Evolutionary conservation across 2,888 invertebrate genomes (phyloP), one percentile per base, ranked within the genome.

Genomic region (Harpalus rufipes): DNA sequence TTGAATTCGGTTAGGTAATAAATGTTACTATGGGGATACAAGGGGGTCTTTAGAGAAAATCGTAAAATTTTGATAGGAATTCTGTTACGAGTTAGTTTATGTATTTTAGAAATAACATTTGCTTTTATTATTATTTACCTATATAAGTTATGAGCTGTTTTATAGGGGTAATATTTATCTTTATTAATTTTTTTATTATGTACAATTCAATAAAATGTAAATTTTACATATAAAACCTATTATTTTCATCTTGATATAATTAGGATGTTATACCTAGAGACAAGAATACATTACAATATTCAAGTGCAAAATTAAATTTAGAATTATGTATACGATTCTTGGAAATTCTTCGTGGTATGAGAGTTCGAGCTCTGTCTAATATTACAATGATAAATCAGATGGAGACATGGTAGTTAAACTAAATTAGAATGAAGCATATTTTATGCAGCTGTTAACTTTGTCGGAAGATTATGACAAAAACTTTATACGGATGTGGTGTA

Each of bases 371-470:
- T 32, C 10, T 39, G 14, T 39, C 68, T 68, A 25, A 63, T 63
- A 68, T 68, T 32, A 68, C 63, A 68, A 68, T 32, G 32, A 68
- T 68, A 68, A 25, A 68, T 68, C 32, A 68, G 68, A 68, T 68
- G 39, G 68, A 39, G 68, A 68, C 68, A 68, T 68, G 25, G 25
- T 68, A 68, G 68, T 68, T 39, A 39, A 68, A 14, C 68, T 39
- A 68, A 39, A 68, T 68, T 68, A 63, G 21, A 63, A 63, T 68
- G 39, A 39, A 68, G n/a, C 68, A 68, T 68, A 39, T 68, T 68
- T 68, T 32, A 68, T 32, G 68, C 68, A 68, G 68, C 68, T 68
- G 68, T 68, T 63, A 63, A 68, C 39, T 68, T 68, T 68, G 68
- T 68, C 68, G 39, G 68, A 39, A 68, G 32, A 51, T 59, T 12